Conservation (phyloP, 2,797 vertebrate species). For the Enteromius unitaeniatus region DNA sequence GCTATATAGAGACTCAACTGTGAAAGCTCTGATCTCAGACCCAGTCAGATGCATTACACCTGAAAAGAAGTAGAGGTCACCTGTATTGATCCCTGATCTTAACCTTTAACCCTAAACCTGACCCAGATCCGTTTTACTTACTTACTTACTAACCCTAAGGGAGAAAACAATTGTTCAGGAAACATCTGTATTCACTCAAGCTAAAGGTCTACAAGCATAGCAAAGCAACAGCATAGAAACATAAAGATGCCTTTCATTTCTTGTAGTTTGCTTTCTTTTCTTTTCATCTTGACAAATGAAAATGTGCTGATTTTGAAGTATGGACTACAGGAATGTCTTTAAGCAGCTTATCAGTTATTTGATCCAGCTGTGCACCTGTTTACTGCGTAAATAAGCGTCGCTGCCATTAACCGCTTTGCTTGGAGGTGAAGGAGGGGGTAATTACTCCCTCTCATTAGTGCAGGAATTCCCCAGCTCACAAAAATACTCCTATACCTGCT, state of each 20-base stretch:
- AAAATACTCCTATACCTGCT: slow-evolving; percentile 39
- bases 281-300: slow-evolving; percentile 53
- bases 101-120: slow-evolving; percentile 29
- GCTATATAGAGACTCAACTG: slow-evolving; percentile 3
- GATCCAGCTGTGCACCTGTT: slow-evolving; percentile 58
- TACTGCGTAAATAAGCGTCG: slow-evolving; percentile 56
- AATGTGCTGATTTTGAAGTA: slow-evolving; percentile 59
- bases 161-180: slow-evolving; percentile 30
- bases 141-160: not conserved
- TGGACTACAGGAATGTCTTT: slow-evolving; percentile 56
- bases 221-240: slow-evolving; percentile 12
- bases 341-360: slow-evolving; percentile 66
- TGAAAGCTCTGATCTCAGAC: not conserved
- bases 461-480: slow-evolving; percentile 55
- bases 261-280: not conserved
- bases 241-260: slow-evolving; percentile 41
- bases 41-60: slow-evolving; percentile 22
- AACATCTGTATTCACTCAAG: slow-evolving; percentile 6
- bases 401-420: slow-evolving; percentile 51
- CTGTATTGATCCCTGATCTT: slow-evolving; percentile 10
- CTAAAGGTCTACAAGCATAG: not conserved
- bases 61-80: slow-evolving; percentile 9
- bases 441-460: slow-evolving; percentile 57
- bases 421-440: slow-evolving; percentile 32
- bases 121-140: not conserved